Evolutionary conservation across 2,888 invertebrate genomes (phyloP).

Genomic region (Euclidia mi): DNA sequence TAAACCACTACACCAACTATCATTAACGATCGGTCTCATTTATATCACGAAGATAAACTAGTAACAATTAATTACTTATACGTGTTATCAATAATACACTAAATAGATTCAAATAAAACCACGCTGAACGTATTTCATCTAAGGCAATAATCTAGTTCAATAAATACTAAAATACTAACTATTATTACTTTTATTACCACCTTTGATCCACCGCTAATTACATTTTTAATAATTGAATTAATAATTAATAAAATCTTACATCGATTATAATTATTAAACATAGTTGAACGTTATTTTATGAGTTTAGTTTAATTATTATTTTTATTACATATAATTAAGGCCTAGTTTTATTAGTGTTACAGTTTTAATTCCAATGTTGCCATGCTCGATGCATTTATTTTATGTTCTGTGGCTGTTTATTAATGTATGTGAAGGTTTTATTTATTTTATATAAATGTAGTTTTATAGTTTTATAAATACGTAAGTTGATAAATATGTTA

Average conservation of each 20-base stretch:
- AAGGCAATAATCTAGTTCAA: slow-evolving; percentile 26
- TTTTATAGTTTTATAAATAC: slow-evolving; percentile 10
- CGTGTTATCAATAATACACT: not conserved
- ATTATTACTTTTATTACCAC: slow-evolving; percentile 41
- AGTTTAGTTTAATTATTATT: slow-evolving; percentile 58
- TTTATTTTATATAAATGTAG: slow-evolving; percentile 6
- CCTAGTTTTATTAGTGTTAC: slow-evolving; percentile 58
- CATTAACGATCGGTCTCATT: too few relatives aligned
- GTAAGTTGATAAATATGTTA: slow-evolving; percentile 2
- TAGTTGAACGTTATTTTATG: slow-evolving; percentile 58
- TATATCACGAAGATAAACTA: too few relatives aligned
- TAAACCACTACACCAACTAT: too few relatives aligned
- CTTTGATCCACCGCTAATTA: slow-evolving; percentile 61
- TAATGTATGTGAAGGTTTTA: slow-evolving; percentile 5
- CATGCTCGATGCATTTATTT: slow-evolving; percentile 24
- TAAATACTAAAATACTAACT: slow-evolving; percentile 21
- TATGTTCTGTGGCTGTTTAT: slow-evolving; percentile 12
- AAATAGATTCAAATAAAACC: slow-evolving; percentile 4
- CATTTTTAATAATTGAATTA: slow-evolving; percentile 64
- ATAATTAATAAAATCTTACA: slow-evolving; percentile 59
- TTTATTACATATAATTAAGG: slow-evolving; percentile 62
- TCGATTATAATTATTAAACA: slow-evolving; percentile 58
- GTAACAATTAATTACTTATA: not conserved
- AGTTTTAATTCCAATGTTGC: slow-evolving; percentile 59
- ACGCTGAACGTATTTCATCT: not conserved